phyloP scores from a whole-genome alignment of 2,113 vertebrate genomes.

The Perca fluviatilis region DNA sequence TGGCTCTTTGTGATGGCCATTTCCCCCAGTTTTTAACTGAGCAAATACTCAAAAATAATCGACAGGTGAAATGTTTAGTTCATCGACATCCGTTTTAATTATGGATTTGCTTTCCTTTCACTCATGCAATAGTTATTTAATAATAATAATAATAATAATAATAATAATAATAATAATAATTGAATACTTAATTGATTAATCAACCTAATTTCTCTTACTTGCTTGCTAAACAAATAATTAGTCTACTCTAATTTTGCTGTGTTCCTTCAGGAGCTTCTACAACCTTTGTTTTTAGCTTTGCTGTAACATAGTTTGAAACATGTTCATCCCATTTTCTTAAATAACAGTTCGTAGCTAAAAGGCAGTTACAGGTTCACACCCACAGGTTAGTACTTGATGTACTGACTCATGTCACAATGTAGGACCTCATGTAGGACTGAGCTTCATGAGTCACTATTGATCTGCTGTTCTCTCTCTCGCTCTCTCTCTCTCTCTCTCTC shows the following conservation, averaged over 20 bases:
- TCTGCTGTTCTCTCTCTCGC: conserved; percentile 36
- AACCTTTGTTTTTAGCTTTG: neutral
- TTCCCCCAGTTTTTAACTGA: no score
- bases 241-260: neutral
- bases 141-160: no score
- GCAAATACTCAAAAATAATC: neutral
- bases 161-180: no score
- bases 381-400: conserved; percentile 28
- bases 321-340: neutral
- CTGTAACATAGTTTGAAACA: neutral
- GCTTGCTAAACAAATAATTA: neutral
- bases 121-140: no score
- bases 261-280: neutral
- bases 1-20: no score
- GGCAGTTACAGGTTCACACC: conserved; percentile 22
- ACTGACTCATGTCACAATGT: conserved; percentile 42
- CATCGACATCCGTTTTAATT: neutral
- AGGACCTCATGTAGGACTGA: no score
- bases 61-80: neutral
- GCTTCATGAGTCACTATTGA: conserved; percentile 52
- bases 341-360: neutral
- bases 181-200: neutral
- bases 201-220: neutral
- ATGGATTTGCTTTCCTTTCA: no score
- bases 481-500: neutral